Percentiles rank a stretch among this genome's conserved stretches.
These are phyloP conservation scores for Barnardius zonarius DNA, from an alignment of 2,113 vertebrate species.

Conservation along the genomic window DNA sequence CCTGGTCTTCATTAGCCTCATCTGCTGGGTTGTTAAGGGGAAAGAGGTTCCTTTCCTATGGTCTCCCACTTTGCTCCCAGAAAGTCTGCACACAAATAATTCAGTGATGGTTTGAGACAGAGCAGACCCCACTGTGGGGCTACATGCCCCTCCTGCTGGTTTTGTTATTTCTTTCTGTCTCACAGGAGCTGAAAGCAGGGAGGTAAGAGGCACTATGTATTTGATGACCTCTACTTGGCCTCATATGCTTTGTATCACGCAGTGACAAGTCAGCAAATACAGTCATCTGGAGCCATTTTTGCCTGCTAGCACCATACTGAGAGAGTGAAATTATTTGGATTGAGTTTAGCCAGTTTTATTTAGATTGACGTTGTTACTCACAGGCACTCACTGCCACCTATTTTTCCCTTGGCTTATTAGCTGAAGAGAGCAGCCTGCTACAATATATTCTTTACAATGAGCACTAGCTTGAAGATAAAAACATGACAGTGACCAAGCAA, in stretches of 20 bases:
- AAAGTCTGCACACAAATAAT: neutral
- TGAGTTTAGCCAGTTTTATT: slow-evolving; percentile 3
- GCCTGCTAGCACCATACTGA: neutral
- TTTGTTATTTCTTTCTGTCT: slow-evolving; percentile 15
- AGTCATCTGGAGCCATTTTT: slow-evolving; percentile 30
- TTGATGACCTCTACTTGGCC: slow-evolving; percentile 36
- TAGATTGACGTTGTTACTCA: slow-evolving; percentile 8
- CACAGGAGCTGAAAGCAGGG: neutral
- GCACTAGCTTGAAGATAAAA: neutral
- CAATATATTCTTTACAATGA: neutral
- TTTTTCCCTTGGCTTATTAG: neutral
- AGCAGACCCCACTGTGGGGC: neutral
- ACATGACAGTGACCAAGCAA: neutral
- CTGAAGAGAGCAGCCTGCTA: neutral
- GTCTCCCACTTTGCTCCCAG: neutral
- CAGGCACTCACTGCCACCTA: neutral
- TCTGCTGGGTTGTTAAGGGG: neutral
- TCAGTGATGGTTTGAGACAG: neutral
- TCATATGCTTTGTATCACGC: slow-evolving; percentile 36
- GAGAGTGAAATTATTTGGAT: neutral
- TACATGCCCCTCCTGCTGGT: neutral
- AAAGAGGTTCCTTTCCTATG: neutral
- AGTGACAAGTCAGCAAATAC: slow-evolving; percentile 7
- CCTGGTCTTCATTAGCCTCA: neutral
- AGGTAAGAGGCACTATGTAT: neutral